Base-by-base conservation (phyloP, 2,888 invertebrate genomes). In the Drosophila buzzatii region DNA sequence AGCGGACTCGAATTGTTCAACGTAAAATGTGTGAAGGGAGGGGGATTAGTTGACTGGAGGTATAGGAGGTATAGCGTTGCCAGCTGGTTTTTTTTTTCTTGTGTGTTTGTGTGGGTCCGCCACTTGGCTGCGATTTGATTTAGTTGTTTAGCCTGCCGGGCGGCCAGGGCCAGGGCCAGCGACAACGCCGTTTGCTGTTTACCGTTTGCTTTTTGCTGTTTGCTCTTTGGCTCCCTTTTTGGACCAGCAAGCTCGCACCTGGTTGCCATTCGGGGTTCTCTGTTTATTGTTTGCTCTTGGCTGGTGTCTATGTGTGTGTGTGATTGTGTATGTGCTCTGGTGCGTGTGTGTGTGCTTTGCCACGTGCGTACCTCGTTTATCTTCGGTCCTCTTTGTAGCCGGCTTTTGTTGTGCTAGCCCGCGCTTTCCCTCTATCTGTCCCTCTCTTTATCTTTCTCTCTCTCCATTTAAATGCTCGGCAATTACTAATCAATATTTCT, bases 51-150 rank as follows among this genome's bases (percentile, higher is more conserved):
- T 47, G 27, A 47, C 27, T 31, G 47, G n/a, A 27, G 16, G 45
- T 39, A 31, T 44, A 20, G 51, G 56, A 23, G 62, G 37, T 53
- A 23, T 16, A 37, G 53, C 53, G 37, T 39, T 63, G 74, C 68
- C 87, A 84, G 82, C 85, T 73, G 70, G 64, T 81, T 63, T 49
- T 49, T 49, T 6, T 27, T 27, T 27, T n/a, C 5, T 16, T 16
- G 37, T 33, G 9, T 42, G 2, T 42, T 1, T 14, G 44, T 44
- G 20, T 70, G 65, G 70, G 85, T 61, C 49, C 60, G 77, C 57
- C 76, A 79, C 75, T 90, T 76, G 80, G 76, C 73, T 86, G 79
- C 77, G 81, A 80, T 89, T 84, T 81, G 79, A 86, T 88, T 86
- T 83, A 84, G 77, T 84, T 79, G 78, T 79, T 84, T 77, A 80